Base-by-base conservation (phyloP, 2,113 vertebrate genomes). In the Dasypus novemcinctus region DNA sequence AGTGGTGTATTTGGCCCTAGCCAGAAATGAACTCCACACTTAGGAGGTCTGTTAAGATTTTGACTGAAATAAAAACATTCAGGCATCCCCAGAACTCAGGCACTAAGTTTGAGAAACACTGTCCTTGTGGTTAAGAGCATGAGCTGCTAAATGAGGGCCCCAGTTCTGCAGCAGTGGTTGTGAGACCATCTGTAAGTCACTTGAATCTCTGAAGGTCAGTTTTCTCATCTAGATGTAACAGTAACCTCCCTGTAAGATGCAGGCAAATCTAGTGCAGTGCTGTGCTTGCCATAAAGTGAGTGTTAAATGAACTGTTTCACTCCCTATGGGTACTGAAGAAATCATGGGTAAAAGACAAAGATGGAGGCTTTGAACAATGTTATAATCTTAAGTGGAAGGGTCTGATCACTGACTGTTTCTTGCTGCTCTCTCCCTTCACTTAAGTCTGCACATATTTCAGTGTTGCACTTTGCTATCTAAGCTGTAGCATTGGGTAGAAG, bases 41-140 rank as follows among this genome's bases (percentile, higher is more conserved):
- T 36, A 69, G 0, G 15, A 95, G 86, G 36, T 83, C 87, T 74
- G 2, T 72, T 96, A 57, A 57, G 54, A 57, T 20, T 20, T 52
- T 52, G 49, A 63, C 27, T 63, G 33, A 90, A 86, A 87, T 87
- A 86, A 95, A 78, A 89, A 69, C 61, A 79, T 75, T 33, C 43
- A 81, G 23, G 43, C 12, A 75, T 17, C 46, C 25, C 75, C 81
- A 81, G 82, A 84, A 49, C 49, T 52, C 64, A 59, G n/a, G 84
- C 31, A 59, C 43, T 33, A 43, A 64, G 20, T 15, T n/a, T 68
- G 27, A 81, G 61, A 83, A 81, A 93, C 41, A 83, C 76, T 66
- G 69, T 38, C 20, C 38, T 72, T 29, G 18, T 71, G 36, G 83
- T 17, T 79, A 74, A 82, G 61, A 68, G 2, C 31, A 3, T 12